These are phyloP conservation scores for Entelurus aequoreus DNA, from an alignment of 2,113 vertebrate genomes.

Conservation along the genomic window DNA sequence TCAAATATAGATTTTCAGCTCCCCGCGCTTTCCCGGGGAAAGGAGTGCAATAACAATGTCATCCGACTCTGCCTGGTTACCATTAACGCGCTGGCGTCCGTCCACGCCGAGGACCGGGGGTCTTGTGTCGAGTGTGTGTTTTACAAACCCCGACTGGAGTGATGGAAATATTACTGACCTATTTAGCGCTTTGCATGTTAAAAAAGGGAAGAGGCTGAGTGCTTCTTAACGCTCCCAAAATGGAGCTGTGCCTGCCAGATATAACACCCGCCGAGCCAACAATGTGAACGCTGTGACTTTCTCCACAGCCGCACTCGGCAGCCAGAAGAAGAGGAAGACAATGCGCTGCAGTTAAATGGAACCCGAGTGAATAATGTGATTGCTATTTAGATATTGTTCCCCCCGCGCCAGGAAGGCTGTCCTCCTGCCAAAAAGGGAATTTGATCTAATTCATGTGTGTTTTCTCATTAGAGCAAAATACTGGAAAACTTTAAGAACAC, in stretches of 20 bases:
- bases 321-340: slow-evolving; percentile 60
- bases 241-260: slow-evolving; percentile 60
- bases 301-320: slow-evolving; percentile 51
- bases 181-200: slow-evolving; percentile 60
- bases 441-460: slow-evolving; percentile 53
- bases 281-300: slow-evolving; percentile 57
- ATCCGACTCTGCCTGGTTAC: slow-evolving; percentile 63
- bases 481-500: slow-evolving; percentile 41
- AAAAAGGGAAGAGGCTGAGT: slow-evolving; percentile 43
- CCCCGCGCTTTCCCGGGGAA: slow-evolving; percentile 58
- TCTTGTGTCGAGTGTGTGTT: slow-evolving; percentile 45
- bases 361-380: slow-evolving; percentile 62
- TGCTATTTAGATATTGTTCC: slow-evolving; percentile 64
- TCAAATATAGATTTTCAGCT: slow-evolving; percentile 70
- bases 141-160: slow-evolving; percentile 52
- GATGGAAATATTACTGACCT: slow-evolving; percentile 60
- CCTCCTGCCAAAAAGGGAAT: slow-evolving; percentile 58
- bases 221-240: slow-evolving; percentile 37
- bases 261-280: slow-evolving; percentile 56
- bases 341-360: slow-evolving; percentile 62
- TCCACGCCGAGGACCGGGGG: slow-evolving; percentile 63
- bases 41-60: slow-evolving; percentile 73
- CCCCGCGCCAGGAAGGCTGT: slow-evolving; percentile 56
- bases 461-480: slow-evolving; percentile 49
- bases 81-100: slow-evolving; percentile 60